Conservation (phyloP, 2,113 vertebrate species). For the Synodontis membranacea region DNA sequence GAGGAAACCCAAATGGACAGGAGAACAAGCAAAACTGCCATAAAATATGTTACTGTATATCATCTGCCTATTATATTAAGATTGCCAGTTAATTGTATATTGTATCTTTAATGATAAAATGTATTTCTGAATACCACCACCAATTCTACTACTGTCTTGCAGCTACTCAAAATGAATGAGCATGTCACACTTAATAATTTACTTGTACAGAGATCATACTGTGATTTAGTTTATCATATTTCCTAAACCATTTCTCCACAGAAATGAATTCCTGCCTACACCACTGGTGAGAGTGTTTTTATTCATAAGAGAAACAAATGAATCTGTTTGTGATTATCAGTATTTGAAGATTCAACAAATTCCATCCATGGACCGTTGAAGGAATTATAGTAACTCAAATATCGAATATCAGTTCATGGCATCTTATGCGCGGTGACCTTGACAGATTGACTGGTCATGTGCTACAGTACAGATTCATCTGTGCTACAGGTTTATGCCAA, state of each 20-base stretch:
- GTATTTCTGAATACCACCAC: neutral
- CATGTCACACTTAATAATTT: neutral
- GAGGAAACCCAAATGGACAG: neutral
- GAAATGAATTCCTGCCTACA: neutral
- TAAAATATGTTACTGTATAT: neutral
- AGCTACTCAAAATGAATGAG: neutral
- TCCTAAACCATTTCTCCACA: neutral
- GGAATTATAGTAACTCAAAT: neutral
- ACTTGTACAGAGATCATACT: neutral
- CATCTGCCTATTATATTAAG: neutral
- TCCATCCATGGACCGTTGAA: neutral
- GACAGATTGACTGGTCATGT: constrained; percentile 64
- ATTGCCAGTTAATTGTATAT: neutral
- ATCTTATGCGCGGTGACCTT: constrained; percentile 66
- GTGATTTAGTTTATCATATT: neutral
- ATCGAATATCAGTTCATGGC: constrained; percentile 19
- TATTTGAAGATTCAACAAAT: neutral
- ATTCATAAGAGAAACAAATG: neutral
- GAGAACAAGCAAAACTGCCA: neutral
- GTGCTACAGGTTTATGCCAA: constrained; percentile 52
- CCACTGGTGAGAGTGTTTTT: neutral
- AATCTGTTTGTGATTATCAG: neutral
- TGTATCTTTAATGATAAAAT: neutral
- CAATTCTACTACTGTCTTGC: neutral
- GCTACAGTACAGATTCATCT: constrained; percentile 56